Percentiles rank a stretch among this genome's conserved stretches.
Evolutionary conservation across 2,888 invertebrate genomes (phyloP).

Genomic region (Agonopterix heracliana): DNA sequence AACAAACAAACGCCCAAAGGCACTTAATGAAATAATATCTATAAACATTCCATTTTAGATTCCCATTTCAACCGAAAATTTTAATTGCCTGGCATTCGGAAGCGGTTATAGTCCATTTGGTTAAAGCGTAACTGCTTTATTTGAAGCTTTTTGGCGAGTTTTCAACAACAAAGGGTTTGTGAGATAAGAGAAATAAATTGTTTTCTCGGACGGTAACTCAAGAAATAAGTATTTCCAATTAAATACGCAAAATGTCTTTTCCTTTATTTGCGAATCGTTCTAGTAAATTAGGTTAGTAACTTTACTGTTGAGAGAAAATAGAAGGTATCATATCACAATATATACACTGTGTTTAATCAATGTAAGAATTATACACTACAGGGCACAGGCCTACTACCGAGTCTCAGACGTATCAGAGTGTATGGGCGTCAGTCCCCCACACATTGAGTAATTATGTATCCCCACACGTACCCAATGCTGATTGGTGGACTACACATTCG

Average conservation of each 20-base stretch:
- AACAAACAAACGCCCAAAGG: neutral
- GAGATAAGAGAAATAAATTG: slow-evolving; percentile 60
- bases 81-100: slow-evolving; percentile 37
- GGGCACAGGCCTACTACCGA: too few relatives aligned
- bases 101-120: slow-evolving; percentile 51
- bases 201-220: slow-evolving; percentile 32
- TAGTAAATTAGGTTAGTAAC: neutral
- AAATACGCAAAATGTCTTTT: slow-evolving; percentile 13
- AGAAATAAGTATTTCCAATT: slow-evolving; percentile 40
- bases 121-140: slow-evolving; percentile 55
- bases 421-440: too few relatives aligned
- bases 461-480: too few relatives aligned
- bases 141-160: slow-evolving; percentile 35
- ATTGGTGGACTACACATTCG: too few relatives aligned
- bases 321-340: too few relatives aligned
- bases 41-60: slow-evolving; percentile 1
- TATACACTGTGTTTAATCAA: too few relatives aligned
- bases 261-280: neutral
- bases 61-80: slow-evolving; percentile 19
- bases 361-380: too few relatives aligned
- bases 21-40: neutral
- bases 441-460: too few relatives aligned
- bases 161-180: slow-evolving; percentile 49
- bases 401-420: too few relatives aligned
- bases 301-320: neutral